Evolutionary conservation across 1,140 invertebrate species (phyloP).

Genomic region (Aphis gossypii): DNA sequence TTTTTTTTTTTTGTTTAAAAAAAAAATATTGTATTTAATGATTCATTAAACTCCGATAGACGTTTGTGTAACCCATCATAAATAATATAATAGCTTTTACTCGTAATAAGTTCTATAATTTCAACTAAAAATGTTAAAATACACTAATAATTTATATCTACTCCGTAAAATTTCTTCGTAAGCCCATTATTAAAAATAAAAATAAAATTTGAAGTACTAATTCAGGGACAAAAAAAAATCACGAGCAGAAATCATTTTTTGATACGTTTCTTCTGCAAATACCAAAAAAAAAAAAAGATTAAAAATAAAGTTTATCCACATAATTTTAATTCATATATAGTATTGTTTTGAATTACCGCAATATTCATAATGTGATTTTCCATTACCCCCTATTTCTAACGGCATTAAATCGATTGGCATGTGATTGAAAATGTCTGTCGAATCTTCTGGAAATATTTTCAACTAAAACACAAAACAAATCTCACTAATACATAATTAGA

Average conservation of each 20-base stretch:
- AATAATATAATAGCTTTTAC: neutral
- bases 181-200: neutral
- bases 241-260: neutral
- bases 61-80: neutral
- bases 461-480: neutral
- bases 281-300: neutral
- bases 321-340: neutral
- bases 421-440: constrained; percentile 10
- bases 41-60: neutral
- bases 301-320: neutral
- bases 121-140: neutral
- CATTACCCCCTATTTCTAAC: neutral
- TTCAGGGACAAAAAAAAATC: constrained; percentile 2
- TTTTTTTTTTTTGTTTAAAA: neutral
- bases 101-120: neutral
- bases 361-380: constrained; percentile 22
- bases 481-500: too few relatives aligned
- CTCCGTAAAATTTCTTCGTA: neutral
- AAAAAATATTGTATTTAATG: neutral
- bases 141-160: neutral
- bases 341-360: constrained; percentile 3
- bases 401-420: constrained; percentile 6
- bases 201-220: neutral
- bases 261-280: constrained; percentile 22
- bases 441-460: neutral